These are phyloP conservation scores for Eilema depressum DNA, from an alignment of 2,888 invertebrate species.

Conservation along the genomic window DNA sequence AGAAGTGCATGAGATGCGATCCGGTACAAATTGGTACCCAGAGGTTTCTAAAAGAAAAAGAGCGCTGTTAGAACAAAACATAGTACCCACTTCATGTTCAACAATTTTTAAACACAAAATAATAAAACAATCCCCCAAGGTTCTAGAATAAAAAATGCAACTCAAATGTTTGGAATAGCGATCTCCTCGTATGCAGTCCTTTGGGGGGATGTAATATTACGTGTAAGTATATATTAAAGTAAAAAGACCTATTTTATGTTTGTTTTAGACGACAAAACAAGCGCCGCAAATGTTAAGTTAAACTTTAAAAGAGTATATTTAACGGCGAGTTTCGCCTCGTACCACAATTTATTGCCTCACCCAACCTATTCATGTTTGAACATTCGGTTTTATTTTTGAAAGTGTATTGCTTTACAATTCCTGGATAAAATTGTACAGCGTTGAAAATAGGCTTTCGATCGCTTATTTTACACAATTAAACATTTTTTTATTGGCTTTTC, in stretches of 20 bases:
- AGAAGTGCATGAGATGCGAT: neutral
- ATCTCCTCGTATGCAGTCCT: slow-evolving; percentile 49
- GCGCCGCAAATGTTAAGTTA: slow-evolving; percentile 56
- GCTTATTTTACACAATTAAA: slow-evolving; percentile 41
- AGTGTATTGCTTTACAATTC: slow-evolving; percentile 55
- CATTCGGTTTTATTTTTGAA: slow-evolving; percentile 58
- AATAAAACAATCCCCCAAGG: slow-evolving; percentile 23
- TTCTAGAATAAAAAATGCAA: slow-evolving; percentile 40
- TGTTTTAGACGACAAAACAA: slow-evolving; percentile 58
- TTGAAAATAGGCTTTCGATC: slow-evolving; percentile 44
- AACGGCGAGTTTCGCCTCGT: slow-evolving; percentile 54
- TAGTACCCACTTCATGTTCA: neutral
- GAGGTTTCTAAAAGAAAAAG: neutral
- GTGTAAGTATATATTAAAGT: slow-evolving; percentile 37
- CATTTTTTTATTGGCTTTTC: slow-evolving; percentile 29
- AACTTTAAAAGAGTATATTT: slow-evolving; percentile 60
- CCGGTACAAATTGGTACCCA: neutral
- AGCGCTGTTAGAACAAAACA: neutral
- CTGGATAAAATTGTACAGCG: slow-evolving; percentile 46
- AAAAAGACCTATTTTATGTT: slow-evolving; percentile 52
- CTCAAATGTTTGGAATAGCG: slow-evolving; percentile 47
- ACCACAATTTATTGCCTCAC: slow-evolving; percentile 58
- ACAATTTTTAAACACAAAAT: neutral
- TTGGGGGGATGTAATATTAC: slow-evolving; percentile 57
- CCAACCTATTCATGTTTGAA: slow-evolving; percentile 59